Evolutionary conservation across 2,888 invertebrate species (phyloP).

Genomic region (Siphonodentalium dalli): DNA sequence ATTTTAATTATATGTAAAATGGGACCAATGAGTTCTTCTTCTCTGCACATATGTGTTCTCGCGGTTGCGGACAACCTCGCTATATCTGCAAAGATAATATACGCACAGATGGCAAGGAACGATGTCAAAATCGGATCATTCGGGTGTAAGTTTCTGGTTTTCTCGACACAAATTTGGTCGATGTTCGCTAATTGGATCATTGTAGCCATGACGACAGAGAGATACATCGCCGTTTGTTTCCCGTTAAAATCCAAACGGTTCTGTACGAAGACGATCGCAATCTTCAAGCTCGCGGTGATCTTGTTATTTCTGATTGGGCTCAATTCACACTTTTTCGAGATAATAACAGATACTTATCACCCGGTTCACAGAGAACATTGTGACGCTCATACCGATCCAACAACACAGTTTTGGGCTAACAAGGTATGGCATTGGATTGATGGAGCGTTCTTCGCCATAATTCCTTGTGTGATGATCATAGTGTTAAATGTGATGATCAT

Average conservation of each 20-base stretch:
- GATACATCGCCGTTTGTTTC: slow-evolving; percentile 53
- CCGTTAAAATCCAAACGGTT: slow-evolving; percentile 44
- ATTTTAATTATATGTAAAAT: slow-evolving; percentile 42
- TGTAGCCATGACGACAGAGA: slow-evolving; percentile 52
- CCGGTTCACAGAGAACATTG: too few species aligned
- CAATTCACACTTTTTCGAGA: too few species aligned
- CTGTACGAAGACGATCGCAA: slow-evolving; percentile 36
- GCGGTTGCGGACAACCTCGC: slow-evolving; percentile 47
- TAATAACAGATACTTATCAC: too few species aligned
- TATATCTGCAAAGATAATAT: slow-evolving; percentile 40
- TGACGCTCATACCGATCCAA: too few species aligned
- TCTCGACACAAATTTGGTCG: slow-evolving; percentile 40
- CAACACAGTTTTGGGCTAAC: too few species aligned
- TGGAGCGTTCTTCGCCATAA: slow-evolving; percentile 40
- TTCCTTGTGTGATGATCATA: slow-evolving; percentile 41
- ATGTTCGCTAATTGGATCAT: slow-evolving; percentile 54
- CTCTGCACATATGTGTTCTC: slow-evolving; percentile 41
- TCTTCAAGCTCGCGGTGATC: slow-evolving; percentile 24
- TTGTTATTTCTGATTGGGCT: slow-evolving; percentile 33
- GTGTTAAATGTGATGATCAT: slow-evolving; percentile 47
- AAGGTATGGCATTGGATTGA: too few species aligned
- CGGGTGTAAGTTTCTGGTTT: slow-evolving; percentile 42
- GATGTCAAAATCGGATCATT: slow-evolving; percentile 35
- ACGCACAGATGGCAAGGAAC: slow-evolving; percentile 35
- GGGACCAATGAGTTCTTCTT: slow-evolving; percentile 44